These are phyloP conservation scores for Parascotia fuliginaria DNA, from an alignment of 2,888 invertebrate genomes.

Conservation along the genomic window DNA sequence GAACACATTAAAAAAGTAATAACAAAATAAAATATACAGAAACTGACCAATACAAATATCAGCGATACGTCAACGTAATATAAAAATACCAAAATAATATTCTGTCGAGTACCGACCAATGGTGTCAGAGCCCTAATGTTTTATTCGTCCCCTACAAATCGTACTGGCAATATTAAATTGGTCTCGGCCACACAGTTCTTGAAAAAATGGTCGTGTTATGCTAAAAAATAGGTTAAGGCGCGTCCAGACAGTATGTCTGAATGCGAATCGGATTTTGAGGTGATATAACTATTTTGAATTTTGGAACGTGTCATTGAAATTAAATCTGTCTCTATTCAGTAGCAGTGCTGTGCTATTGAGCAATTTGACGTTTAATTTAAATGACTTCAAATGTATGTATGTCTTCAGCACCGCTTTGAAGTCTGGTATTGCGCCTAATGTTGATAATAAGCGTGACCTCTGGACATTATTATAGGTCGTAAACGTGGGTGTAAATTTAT, in stretches of 20 bases:
- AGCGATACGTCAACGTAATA: constrained; percentile 16
- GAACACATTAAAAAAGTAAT: too few species aligned
- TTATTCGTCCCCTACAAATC: constrained; percentile 9
- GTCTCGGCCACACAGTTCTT: constrained; percentile 13
- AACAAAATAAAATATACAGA: constrained; percentile 6
- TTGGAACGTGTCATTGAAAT: background rate
- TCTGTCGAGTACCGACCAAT: constrained; percentile 12
- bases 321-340: background rate
- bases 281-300: background rate
- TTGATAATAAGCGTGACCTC: too few species aligned
- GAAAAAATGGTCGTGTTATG: constrained; percentile 6
- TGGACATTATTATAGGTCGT: too few species aligned
- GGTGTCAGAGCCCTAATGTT: constrained; percentile 12
- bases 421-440: too few species aligned
- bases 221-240: constrained; percentile 14
- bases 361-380: too few species aligned
- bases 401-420: too few species aligned
- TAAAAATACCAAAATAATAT: constrained; percentile 17
- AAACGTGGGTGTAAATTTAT: too few species aligned
- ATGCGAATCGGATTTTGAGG: background rate
- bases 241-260: constrained; percentile 3
- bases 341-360: too few species aligned
- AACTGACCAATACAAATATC: constrained; percentile 1
- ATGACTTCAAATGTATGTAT: too few species aligned
- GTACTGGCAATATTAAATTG: constrained; percentile 20